These are phyloP conservation scores for Rhagonycha fulva DNA, from an alignment of 2,888 invertebrate genomes.

Conservation along the genomic window DNA sequence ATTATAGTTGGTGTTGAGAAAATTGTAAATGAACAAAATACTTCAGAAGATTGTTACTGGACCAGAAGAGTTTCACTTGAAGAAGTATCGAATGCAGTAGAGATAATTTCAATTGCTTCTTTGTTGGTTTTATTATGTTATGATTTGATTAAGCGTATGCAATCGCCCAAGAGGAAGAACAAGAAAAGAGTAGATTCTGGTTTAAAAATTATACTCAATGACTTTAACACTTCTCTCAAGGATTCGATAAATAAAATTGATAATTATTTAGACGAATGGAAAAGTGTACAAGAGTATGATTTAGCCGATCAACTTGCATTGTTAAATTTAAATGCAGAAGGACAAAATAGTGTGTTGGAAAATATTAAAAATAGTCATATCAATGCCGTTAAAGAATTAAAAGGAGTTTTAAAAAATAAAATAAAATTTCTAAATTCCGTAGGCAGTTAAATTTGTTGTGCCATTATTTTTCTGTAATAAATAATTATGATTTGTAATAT, in stretches of 20 bases:
- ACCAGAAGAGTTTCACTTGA: constrained; percentile 59
- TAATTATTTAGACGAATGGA: constrained; percentile 56
- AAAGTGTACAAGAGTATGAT: constrained; percentile 48
- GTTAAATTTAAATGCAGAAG: constrained; percentile 51
- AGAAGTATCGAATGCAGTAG: constrained; percentile 63
- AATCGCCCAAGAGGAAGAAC: constrained; percentile 59
- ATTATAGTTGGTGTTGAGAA: constrained; percentile 34
- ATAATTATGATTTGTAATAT: background rate
- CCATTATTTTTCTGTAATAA: constrained; percentile 16
- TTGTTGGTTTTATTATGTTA: constrained; percentile 62
- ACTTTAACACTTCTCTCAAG: constrained; percentile 40
- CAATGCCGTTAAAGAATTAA: constrained; percentile 59
- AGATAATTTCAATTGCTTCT: constrained; percentile 65
- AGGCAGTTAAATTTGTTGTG: constrained; percentile 18
- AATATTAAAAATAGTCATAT: constrained; percentile 59
- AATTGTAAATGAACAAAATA: constrained; percentile 51
- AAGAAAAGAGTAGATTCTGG: constrained; percentile 61
- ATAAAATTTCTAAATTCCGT: constrained; percentile 15
- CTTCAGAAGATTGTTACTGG: constrained; percentile 55
- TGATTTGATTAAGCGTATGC: constrained; percentile 55
- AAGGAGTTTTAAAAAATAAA: constrained; percentile 61
- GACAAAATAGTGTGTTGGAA: constrained; percentile 54
- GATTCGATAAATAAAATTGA: constrained; percentile 53
- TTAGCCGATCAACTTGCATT: constrained; percentile 54
- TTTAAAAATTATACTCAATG: constrained; percentile 53